Percentiles rank a stretch among this genome's conserved stretches.
These are phyloP conservation scores for Vanacampus margaritifer DNA, from an alignment of 2,113 vertebrate species.

Conservation along the genomic window DNA sequence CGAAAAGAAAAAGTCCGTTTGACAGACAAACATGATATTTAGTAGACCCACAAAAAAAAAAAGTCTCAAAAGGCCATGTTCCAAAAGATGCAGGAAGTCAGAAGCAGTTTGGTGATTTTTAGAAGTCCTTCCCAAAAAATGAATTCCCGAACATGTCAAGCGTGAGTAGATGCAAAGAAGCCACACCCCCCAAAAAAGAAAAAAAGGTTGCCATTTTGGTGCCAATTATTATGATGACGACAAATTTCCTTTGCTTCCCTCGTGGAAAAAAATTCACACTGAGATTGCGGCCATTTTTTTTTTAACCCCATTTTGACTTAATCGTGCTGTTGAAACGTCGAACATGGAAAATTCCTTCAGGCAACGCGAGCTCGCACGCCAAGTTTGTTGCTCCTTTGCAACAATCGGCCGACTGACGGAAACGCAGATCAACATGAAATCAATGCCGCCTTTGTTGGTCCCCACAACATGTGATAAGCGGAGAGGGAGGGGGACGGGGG, in stretches of 20 bases:
- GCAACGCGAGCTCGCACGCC: not conserved
- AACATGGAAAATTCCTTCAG: not conserved
- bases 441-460: constrained; percentile 23
- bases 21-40: no score
- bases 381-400: not conserved
- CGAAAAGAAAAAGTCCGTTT: no score
- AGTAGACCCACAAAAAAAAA: no score
- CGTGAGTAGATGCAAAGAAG: no score
- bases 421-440: constrained; percentile 17
- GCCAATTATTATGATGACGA: not conserved
- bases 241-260: not conserved
- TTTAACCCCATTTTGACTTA: not conserved
- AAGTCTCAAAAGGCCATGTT: no score
- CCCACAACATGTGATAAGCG: constrained; percentile 27
- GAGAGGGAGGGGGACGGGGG: not conserved
- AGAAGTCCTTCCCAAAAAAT: no score
- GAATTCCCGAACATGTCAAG: no score
- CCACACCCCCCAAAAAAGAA: no score
- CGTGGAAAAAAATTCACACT: not conserved
- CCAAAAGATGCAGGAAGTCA: no score
- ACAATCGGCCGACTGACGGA: constrained; percentile 6
- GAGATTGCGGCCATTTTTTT: no score
- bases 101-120: no score
- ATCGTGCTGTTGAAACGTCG: not conserved
- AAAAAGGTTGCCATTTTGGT: not conserved